Percentiles rank a stretch among this genome's conserved stretches.
These are phyloP conservation scores for Hemicrepidius hirtus DNA, from an alignment of 2,888 invertebrate genomes.

Conservation along the genomic window DNA sequence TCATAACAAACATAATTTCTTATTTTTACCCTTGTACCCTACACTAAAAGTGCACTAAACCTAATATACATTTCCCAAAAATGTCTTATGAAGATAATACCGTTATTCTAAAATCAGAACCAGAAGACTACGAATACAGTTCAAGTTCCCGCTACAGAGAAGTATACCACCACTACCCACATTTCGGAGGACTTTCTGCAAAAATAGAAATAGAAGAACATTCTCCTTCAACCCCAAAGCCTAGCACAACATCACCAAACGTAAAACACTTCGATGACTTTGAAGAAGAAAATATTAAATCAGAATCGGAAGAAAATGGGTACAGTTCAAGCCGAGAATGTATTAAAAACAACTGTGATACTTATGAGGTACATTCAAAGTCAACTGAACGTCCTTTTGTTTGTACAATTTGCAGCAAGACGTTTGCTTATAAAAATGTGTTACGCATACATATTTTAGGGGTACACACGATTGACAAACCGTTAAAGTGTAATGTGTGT, in stretches of 20 bases:
- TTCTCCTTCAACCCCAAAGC: background rate
- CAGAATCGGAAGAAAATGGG: background rate
- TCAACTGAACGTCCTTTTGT: constrained; percentile 27
- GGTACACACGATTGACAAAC: constrained; percentile 46
- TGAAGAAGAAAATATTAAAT: background rate
- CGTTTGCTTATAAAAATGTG: constrained; percentile 50
- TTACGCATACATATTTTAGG: constrained; percentile 47
- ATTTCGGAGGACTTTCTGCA: constrained; percentile 25
- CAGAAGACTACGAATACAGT: constrained; percentile 1
- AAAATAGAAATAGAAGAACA: constrained; percentile 31
- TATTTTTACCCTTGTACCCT: too few relatives aligned
- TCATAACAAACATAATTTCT: too few relatives aligned
- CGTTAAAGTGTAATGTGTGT: constrained; percentile 47
- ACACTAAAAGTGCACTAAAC: too few relatives aligned
- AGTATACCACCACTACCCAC: constrained; percentile 5
- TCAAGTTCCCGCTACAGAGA: background rate
- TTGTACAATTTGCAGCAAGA: constrained; percentile 43
- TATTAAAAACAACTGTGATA: background rate
- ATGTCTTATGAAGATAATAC: background rate
- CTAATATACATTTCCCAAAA: background rate
- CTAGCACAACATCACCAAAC: too few relatives aligned
- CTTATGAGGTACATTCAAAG: constrained; percentile 11
- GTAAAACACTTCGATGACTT: background rate
- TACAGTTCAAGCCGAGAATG: background rate
- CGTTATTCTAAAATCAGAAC: constrained; percentile 1